phyloP scores from a whole-genome alignment of 2,888 invertebrate genomes.

The Gryllus longicercus region DNA sequence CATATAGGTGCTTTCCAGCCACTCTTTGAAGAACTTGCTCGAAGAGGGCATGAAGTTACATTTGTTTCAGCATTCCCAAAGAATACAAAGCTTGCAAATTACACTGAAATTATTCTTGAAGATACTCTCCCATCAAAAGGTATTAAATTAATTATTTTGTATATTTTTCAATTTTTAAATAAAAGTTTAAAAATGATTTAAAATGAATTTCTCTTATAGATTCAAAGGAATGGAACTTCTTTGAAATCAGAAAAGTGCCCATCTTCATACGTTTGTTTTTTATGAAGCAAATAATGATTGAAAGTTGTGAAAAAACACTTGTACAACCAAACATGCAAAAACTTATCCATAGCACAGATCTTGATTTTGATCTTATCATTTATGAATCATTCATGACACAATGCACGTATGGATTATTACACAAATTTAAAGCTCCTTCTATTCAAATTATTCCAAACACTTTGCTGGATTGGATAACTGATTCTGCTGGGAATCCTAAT shows the following conservation, averaged over 20 bases:
- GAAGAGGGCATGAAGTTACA: conserved; percentile 49
- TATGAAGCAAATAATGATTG: background rate
- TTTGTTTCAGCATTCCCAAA: background rate
- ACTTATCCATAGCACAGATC: background rate
- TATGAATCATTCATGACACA: background rate
- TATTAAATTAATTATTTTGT: background rate
- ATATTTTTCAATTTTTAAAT: background rate
- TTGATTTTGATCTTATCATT: background rate
- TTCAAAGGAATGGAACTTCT: background rate
- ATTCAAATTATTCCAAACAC: conserved; percentile 2
- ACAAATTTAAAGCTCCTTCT: background rate
- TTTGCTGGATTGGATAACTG: background rate
- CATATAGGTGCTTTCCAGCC: conserved; percentile 51
- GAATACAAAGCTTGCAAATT: background rate
- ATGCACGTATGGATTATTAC: background rate
- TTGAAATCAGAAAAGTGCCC: background rate
- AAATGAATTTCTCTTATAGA: background rate
- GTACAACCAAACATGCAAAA: background rate
- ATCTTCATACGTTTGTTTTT: background rate
- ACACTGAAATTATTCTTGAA: background rate
- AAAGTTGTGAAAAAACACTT: background rate
- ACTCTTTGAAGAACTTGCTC: conserved; percentile 48
- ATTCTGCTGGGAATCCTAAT: background rate
- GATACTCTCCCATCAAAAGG: too few species aligned
- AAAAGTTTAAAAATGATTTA: background rate